A percentile compares a stretch with the other conserved stretches of the same genome.
Conservation (phyloP, 2,113 vertebrate species). For the Felis chaus region DNA sequence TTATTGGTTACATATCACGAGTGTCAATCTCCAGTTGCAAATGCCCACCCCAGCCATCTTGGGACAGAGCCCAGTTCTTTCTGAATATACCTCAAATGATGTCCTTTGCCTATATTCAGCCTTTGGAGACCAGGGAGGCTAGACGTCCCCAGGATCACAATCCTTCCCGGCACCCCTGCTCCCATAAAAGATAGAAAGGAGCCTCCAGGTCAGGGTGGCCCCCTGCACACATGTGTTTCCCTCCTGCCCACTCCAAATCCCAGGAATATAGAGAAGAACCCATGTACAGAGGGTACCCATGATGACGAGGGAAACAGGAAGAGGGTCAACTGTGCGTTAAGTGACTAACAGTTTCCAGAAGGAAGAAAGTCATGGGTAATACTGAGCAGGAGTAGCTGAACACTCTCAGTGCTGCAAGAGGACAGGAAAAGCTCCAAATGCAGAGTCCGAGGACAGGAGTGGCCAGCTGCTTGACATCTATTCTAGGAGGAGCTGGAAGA, state of each 20-base stretch:
- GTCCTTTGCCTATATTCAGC: background rate
- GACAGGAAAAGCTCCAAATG: background rate
- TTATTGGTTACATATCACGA: too few relatives aligned
- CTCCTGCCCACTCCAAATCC: background rate
- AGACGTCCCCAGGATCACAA: background rate
- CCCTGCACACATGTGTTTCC: background rate
- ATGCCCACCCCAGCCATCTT: background rate
- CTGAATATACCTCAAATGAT: background rate
- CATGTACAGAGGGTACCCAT: background rate
- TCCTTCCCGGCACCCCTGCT: background rate
- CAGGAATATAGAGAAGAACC: background rate
- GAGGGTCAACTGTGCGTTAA: background rate
- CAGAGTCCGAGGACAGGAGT: background rate
- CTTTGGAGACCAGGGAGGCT: background rate
- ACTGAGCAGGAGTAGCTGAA: background rate
- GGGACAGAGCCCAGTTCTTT: background rate
- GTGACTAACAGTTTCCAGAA: background rate
- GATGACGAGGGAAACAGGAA: background rate
- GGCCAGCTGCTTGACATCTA: background rate
- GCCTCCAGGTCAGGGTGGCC: background rate
- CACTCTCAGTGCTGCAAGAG: rapidly evolving
- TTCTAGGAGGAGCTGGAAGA: background rate
- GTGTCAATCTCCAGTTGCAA: background rate
- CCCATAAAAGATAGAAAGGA: background rate
- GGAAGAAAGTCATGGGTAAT: background rate